phyloP scores from a whole-genome alignment of 1,140 invertebrate genomes.

The Trissolcus basalis region DNA sequence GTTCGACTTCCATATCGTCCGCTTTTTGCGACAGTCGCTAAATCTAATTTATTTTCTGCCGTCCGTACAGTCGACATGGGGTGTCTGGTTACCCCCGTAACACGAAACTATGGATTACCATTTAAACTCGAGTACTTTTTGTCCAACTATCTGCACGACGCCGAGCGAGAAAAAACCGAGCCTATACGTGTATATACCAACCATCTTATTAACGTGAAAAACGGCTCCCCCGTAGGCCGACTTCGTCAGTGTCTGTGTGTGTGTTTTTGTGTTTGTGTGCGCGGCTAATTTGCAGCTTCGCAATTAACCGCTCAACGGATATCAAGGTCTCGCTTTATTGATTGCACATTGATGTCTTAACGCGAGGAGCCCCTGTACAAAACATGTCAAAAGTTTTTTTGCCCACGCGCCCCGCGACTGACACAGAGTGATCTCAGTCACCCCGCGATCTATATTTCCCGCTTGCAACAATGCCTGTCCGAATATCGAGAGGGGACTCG shows the following conservation, averaged over 20 bases:
- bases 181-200: not conserved
- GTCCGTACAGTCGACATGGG: slow-evolving; percentile 59
- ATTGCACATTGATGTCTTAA: slow-evolving; percentile 38
- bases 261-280: slow-evolving; percentile 3
- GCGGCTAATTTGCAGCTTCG: not conserved
- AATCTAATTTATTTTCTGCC: slow-evolving; percentile 75
- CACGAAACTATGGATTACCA: slow-evolving; percentile 56
- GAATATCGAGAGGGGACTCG: slow-evolving; percentile 52
- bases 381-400: slow-evolving; percentile 41
- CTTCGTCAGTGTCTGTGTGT: not conserved
- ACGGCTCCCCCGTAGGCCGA: not conserved
- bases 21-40: slow-evolving; percentile 74
- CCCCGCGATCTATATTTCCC: slow-evolving; percentile 26
- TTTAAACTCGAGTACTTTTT: slow-evolving; percentile 45
- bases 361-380: slow-evolving; percentile 4
- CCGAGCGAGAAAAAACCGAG: too few relatives aligned
- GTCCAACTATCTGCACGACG: too few relatives aligned
- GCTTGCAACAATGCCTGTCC: slow-evolving; percentile 36
- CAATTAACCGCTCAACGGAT: not conserved
- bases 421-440: slow-evolving; percentile 52
- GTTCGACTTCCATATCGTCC: slow-evolving; percentile 75
- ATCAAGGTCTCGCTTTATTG: slow-evolving; percentile 5
- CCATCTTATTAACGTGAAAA: slow-evolving; percentile 37
- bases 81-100: slow-evolving; percentile 58
- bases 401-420: slow-evolving; percentile 18